Percentiles rank a stretch among this genome's conserved stretches.
phyloP scores from a whole-genome alignment of 92 coral and sea anemone species.

The Galaxea fascicularis region DNA sequence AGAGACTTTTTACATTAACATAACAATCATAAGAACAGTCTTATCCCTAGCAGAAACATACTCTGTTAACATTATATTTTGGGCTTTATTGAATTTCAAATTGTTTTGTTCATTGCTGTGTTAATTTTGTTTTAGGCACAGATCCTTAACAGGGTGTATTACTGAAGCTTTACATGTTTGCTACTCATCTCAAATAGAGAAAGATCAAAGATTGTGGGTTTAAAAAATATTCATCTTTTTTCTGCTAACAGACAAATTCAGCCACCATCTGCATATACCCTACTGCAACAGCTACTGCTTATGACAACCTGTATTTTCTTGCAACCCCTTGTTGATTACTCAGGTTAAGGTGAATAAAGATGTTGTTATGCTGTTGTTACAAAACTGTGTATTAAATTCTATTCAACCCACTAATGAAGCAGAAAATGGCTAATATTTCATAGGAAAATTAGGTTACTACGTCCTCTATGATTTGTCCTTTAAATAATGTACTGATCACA shows the following conservation, averaged over 20 bases:
- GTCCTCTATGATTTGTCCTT: background rate
- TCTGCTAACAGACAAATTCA: constrained; percentile 1
- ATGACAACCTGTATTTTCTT: background rate
- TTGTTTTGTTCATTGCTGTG: background rate
- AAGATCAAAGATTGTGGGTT: too few species aligned
- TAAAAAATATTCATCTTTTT: too few species aligned
- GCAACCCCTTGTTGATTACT: constrained; percentile 1
- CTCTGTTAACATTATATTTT: background rate
- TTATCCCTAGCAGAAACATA: background rate
- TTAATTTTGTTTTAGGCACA: background rate
- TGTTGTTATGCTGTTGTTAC: background rate
- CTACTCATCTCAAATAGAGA: too few species aligned
- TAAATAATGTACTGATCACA: background rate
- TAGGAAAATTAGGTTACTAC: background rate
- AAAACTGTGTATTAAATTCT: background rate
- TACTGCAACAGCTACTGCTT: background rate
- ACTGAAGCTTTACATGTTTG: background rate
- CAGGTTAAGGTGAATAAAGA: background rate
- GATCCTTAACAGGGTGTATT: background rate
- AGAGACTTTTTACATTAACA: background rate
- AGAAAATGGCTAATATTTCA: background rate
- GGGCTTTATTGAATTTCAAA: background rate
- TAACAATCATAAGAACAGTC: background rate
- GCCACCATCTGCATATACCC: background rate
- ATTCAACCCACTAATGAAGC: background rate